A percentile compares a stretch with the other conserved stretches of the same genome.
phyloP scores from a whole-genome alignment of 1,140 invertebrate species.

The Lysiphlebus fabarum region DNA sequence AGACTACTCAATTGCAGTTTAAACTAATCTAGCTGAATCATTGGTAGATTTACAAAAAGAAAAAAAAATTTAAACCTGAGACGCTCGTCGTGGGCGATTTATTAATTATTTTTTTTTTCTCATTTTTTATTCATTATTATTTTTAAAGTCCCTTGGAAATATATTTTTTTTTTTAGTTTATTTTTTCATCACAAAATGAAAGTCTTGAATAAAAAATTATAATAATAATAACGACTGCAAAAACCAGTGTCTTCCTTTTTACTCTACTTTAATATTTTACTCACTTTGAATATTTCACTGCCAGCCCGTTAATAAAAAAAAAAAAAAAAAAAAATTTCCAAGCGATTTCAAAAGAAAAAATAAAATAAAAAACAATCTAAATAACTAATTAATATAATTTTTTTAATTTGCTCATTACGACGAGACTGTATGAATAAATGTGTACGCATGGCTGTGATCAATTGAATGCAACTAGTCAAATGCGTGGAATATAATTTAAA shows the following conservation, averaged over 20 bases:
- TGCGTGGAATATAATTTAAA: slow-evolving; percentile 28
- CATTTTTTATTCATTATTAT: background rate
- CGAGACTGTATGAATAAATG: slow-evolving; percentile 33
- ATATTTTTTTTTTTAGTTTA: background rate
- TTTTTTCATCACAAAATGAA: slow-evolving; percentile 14
- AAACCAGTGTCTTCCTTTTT: slow-evolving; percentile 13
- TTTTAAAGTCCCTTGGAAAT: background rate
- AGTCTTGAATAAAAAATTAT: slow-evolving; percentile 1
- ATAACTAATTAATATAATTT: slow-evolving; percentile 14
- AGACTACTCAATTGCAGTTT: slow-evolving; percentile 68
- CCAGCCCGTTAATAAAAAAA: background rate
- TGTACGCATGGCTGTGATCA: slow-evolving; percentile 33
- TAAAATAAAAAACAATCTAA: background rate
- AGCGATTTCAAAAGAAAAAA: too few relatives aligned
- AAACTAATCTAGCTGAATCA: slow-evolving; percentile 31
- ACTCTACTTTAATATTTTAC: background rate
- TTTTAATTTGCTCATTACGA: slow-evolving; percentile 23
- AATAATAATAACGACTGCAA: background rate
- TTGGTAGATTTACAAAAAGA: background rate
- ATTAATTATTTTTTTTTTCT: background rate
- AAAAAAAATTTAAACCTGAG: background rate
- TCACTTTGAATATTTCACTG: background rate
- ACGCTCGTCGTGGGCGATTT: slow-evolving; percentile 8
- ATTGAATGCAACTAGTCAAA: slow-evolving; percentile 10
- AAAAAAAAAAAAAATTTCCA: background rate